A percentile compares a stretch with the other conserved stretches of the same genome.
phyloP scores from a whole-genome alignment of 2,113 vertebrate species.

The Barbus barbus region DNA sequence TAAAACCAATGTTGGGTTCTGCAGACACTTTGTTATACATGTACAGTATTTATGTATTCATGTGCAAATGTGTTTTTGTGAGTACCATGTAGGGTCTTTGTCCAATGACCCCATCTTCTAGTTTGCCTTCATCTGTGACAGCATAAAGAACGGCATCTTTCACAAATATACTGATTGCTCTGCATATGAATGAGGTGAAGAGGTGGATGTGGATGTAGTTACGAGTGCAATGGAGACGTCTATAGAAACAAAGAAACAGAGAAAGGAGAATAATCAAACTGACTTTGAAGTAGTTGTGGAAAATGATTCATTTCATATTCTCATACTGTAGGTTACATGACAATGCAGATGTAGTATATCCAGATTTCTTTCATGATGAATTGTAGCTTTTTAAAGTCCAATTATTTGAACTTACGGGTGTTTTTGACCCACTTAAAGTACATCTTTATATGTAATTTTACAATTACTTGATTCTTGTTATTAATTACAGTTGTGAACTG shows the following conservation, averaged over 20 bases:
- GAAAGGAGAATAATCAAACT: background rate
- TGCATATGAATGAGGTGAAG: constrained; percentile 88
- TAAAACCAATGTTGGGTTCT: constrained; percentile 7
- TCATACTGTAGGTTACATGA: background rate
- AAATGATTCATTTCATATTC: background rate
- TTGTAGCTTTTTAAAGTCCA: no score
- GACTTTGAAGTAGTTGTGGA: background rate
- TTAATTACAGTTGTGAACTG: background rate
- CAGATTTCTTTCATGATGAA: background rate
- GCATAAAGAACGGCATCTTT: constrained; percentile 87
- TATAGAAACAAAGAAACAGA: constrained; percentile 47
- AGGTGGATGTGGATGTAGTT: constrained; percentile 93
- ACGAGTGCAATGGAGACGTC: constrained; percentile 89
- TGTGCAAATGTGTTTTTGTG: constrained; percentile 14
- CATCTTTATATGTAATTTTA: background rate
- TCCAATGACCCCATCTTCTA: constrained; percentile 57
- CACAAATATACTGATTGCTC: constrained; percentile 87
- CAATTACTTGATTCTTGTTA: background rate
- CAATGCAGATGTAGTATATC: background rate
- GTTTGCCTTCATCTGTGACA: constrained; percentile 51
- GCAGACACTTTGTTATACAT: background rate
- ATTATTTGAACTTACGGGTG: no score
- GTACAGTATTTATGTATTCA: background rate
- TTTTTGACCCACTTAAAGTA: no score
- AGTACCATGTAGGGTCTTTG: constrained; percentile 77